These are phyloP conservation scores for Pristiophorus japonicus DNA, from an alignment of 2,113 vertebrate species.

Conservation along the genomic window DNA sequence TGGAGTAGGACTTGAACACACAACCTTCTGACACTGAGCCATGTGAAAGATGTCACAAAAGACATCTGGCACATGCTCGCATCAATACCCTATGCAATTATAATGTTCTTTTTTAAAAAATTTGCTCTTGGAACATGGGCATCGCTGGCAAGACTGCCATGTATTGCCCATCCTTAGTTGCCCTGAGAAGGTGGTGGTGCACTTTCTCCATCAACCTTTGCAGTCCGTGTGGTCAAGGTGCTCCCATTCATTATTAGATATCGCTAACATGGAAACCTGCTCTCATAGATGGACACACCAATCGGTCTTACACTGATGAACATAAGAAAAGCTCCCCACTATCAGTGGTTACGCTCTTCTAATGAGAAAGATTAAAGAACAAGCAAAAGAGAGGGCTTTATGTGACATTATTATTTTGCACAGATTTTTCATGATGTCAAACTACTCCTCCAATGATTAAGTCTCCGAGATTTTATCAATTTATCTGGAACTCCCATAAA, in stretches of 20 bases:
- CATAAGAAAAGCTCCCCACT: neutral
- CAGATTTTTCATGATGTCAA: neutral
- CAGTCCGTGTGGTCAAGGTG: neutral
- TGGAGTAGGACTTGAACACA: neutral
- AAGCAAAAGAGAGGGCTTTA: neutral
- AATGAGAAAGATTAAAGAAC: neutral
- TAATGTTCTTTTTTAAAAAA: neutral
- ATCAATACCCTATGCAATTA: neutral
- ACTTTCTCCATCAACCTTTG: neutral
- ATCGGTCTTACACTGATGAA: neutral
- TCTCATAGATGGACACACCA: neutral
- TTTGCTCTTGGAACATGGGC: neutral
- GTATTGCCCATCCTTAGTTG: neutral
- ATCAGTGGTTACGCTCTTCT: neutral
- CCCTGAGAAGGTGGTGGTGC: neutral
- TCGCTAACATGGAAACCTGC: neutral
- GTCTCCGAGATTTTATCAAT: neutral
- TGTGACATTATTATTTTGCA: neutral
- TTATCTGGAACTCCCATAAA: neutral
- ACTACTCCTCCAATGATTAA: neutral
- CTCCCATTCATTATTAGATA: neutral
- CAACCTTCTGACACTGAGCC: no score
- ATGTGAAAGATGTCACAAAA: neutral
- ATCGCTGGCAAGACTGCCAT: neutral
- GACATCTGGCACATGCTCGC: neutral